These are phyloP conservation scores for Nannoperca obscura DNA, from an alignment of 2,797 vertebrate genomes.

Conservation along the genomic window DNA sequence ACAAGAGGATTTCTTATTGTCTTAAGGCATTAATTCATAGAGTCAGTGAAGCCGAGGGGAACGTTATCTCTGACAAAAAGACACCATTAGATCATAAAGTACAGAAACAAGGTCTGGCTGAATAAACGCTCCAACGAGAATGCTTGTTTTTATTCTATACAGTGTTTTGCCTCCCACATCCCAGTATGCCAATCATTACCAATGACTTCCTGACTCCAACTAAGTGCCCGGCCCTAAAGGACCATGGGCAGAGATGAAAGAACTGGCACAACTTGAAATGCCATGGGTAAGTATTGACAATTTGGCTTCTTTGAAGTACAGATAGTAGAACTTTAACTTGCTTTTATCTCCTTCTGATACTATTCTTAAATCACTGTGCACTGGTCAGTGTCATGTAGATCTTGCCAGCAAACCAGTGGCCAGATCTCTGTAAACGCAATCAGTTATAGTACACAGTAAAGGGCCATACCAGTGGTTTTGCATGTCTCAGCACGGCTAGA, in stretches of 20 bases:
- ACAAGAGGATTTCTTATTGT: conserved; percentile 27
- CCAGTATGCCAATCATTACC: conserved; percentile 69
- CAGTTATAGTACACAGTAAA: conserved; percentile 2
- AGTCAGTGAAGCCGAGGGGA: conserved; percentile 32
- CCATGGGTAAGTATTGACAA: conserved; percentile 76
- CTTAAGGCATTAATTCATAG: conserved; percentile 19
- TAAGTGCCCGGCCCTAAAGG: conserved; percentile 76
- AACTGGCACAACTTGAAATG: conserved; percentile 84
- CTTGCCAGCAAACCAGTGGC: conserved; percentile 29
- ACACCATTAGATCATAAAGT: conserved; percentile 29
- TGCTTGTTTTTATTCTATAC: conserved; percentile 24
- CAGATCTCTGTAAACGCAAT: conserved; percentile 34
- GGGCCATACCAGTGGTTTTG: neutral
- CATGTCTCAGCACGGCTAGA: neutral
- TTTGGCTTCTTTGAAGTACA: conserved; percentile 81
- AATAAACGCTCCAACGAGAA: conserved; percentile 9
- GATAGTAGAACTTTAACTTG: conserved; percentile 82
- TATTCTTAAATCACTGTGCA: conserved; percentile 74
- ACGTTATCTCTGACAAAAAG: conserved; percentile 21
- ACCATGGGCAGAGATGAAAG: conserved; percentile 83
- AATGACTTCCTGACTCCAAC: conserved; percentile 80
- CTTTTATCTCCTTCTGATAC: conserved; percentile 74
- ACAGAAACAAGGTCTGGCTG: conserved; percentile 8
- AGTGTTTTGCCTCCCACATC: conserved; percentile 47
- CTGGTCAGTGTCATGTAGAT: conserved; percentile 58